These are phyloP conservation scores for Teinopalpus imperialis DNA, from an alignment of 2,888 invertebrate species.

Conservation along the genomic window DNA sequence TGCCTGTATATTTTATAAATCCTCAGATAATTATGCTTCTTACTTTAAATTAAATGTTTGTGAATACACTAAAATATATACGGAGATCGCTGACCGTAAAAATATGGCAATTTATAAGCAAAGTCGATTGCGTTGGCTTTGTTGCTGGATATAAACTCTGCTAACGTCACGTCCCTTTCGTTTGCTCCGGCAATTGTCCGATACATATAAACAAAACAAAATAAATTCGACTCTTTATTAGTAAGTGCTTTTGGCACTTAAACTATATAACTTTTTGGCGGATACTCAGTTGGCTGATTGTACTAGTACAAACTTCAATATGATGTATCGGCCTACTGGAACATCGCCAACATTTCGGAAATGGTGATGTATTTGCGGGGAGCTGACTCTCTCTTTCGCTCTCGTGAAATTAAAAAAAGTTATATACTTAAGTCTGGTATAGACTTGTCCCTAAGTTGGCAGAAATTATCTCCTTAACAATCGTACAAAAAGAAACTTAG, in stretches of 20 bases:
- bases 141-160: slow-evolving; percentile 12
- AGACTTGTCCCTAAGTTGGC: too few species aligned
- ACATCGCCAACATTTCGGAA: slow-evolving; percentile 41
- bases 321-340: slow-evolving; percentile 46
- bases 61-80: slow-evolving; percentile 1
- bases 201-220: slow-evolving; percentile 30
- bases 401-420: too few species aligned
- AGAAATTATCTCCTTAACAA: too few species aligned
- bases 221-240: slow-evolving; percentile 37
- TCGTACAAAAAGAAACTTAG: too few species aligned
- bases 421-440: too few species aligned
- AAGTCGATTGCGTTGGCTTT: slow-evolving; percentile 12
- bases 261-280: slow-evolving; percentile 33
- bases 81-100: slow-evolving; percentile 5
- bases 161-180: slow-evolving; percentile 21
- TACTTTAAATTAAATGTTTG: background rate
- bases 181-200: slow-evolving; percentile 25
- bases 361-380: slow-evolving; percentile 31
- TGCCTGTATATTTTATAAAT: too few species aligned
- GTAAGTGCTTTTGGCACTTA: slow-evolving; percentile 43
- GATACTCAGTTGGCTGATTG: slow-evolving; percentile 37
- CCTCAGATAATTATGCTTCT: background rate
- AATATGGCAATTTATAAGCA: slow-evolving; percentile 21
- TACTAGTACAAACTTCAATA: slow-evolving; percentile 39
- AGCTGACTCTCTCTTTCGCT: too few species aligned